phyloP scores from a whole-genome alignment of 2,113 vertebrate species.

The Micromys minutus region DNA sequence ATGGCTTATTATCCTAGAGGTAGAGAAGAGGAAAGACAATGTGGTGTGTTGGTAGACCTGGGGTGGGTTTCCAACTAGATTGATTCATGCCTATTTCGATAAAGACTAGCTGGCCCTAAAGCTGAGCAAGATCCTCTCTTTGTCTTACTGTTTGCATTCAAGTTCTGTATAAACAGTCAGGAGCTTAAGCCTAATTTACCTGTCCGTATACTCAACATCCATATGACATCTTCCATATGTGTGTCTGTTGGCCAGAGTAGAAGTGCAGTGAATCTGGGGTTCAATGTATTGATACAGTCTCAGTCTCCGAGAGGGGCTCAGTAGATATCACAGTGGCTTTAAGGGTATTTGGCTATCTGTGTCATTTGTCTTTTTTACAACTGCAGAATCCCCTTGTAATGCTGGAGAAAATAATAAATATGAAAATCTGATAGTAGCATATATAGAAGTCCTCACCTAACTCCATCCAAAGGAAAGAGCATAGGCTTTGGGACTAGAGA shows the following conservation, averaged over 20 bases:
- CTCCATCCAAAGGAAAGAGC: background rate
- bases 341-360: background rate
- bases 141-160: background rate
- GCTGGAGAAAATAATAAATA: background rate
- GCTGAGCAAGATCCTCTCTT: background rate
- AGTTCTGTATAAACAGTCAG: background rate
- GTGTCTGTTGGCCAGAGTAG: background rate
- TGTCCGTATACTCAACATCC: background rate
- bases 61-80: background rate
- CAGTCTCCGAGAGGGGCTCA: background rate
- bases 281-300: background rate
- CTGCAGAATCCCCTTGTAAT: background rate
- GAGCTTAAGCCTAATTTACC: background rate
- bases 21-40: background rate
- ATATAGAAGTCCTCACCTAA: background rate
- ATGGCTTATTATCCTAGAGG: constrained; percentile 9
- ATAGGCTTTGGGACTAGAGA: background rate
- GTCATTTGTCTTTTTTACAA: background rate
- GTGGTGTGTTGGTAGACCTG: background rate
- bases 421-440: background rate
- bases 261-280: background rate
- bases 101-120: background rate
- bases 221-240: background rate
- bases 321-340: background rate
- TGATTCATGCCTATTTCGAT: background rate